These are phyloP conservation scores for Phalanger gymnotis DNA, from an alignment of 2,797 vertebrate genomes.

Conservation along the genomic window DNA sequence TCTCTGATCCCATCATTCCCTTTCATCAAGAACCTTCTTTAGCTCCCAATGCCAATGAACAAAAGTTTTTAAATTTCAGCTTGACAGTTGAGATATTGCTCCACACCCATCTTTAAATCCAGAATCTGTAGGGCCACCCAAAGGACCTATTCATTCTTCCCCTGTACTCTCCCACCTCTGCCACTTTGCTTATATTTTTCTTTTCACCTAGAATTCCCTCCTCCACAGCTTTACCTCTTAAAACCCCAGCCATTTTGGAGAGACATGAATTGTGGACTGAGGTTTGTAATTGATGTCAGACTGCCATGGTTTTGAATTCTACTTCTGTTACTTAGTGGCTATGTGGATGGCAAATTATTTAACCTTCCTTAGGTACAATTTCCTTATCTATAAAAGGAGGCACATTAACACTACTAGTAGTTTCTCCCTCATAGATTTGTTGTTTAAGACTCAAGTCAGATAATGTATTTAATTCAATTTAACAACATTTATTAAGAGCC, in stretches of 20 bases:
- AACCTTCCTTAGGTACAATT: neutral
- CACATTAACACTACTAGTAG: neutral
- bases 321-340: neutral
- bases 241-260: neutral
- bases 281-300: neutral
- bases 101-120: neutral
- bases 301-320: neutral
- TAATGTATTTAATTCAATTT: neutral
- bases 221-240: neutral
- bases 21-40: neutral
- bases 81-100: neutral
- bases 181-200: neutral
- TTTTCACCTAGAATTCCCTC: neutral
- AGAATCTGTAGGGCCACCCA: neutral
- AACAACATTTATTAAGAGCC: neutral
- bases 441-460: neutral
- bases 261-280: neutral
- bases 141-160: neutral
- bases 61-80: neutral
- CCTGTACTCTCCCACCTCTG: neutral
- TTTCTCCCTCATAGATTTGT: neutral
- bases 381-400: neutral
- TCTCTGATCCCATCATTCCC: neutral
- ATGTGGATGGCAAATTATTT: neutral
- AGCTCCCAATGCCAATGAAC: neutral